Evolutionary conservation across 2,888 invertebrate species (phyloP).

Genomic region (Euzetes globulus): DNA sequence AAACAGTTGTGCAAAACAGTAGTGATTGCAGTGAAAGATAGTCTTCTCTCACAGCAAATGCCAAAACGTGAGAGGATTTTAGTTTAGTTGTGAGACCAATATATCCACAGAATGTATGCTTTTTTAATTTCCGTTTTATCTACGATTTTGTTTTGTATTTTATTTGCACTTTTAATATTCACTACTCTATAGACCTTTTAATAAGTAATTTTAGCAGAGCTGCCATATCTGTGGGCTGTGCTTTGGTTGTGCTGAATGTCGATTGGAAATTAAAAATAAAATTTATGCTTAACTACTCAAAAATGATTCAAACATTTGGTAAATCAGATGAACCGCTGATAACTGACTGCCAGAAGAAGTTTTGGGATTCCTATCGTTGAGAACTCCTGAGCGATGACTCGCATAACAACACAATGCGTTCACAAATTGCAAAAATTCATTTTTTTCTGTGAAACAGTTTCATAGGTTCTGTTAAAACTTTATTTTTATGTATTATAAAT

Average conservation of each 20-base stretch:
- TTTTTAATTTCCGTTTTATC: constrained; percentile 26
- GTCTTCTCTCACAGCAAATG: constrained; percentile 12
- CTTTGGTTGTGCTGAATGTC: constrained; percentile 10
- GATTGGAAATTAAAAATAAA: constrained; percentile 4
- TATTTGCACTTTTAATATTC: constrained; percentile 19
- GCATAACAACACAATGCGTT: not conserved
- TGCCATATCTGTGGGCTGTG: too few species aligned
- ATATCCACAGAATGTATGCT: not conserved
- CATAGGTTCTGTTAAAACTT: not conserved
- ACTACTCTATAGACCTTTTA: too few species aligned
- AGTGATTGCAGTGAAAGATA: constrained; percentile 10
- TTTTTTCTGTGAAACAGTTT: not conserved
- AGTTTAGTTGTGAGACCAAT: not conserved
- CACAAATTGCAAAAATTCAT: constrained; percentile 8
- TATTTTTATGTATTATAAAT: not conserved
- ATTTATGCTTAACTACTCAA: not conserved
- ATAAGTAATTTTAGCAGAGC: too few species aligned
- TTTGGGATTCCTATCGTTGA: not conserved
- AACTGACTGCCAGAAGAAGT: not conserved
- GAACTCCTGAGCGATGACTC: constrained; percentile 1
- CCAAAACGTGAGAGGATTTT: constrained; percentile 18
- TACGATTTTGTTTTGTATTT: constrained; percentile 12
- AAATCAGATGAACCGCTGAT: not conserved
- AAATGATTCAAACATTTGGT: not conserved
- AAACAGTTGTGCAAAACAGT: not conserved